Evolutionary conservation across 92 coral and sea anemone genomes (phyloP).

Genomic region (Montipora capitata): DNA sequence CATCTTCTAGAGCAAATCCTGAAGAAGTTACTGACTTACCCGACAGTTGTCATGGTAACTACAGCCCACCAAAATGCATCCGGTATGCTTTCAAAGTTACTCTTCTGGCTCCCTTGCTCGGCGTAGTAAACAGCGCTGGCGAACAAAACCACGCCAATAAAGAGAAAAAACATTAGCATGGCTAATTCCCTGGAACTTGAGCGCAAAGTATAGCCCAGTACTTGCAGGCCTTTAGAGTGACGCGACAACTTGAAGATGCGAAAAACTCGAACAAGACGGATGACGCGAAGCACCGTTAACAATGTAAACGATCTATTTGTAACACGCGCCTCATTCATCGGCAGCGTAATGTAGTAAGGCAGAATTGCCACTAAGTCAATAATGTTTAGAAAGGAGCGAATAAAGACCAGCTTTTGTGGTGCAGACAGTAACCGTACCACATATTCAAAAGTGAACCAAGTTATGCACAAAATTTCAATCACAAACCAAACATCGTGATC

Average conservation of each 20-base stretch:
- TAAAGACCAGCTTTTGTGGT: conserved; percentile 89
- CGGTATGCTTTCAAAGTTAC: conserved; percentile 90
- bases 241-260: conserved; percentile 98
- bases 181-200: conserved; percentile 97
- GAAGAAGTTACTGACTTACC: conserved; percentile 30
- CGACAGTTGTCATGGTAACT: conserved; percentile 99
- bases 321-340: conserved; percentile 81
- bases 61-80: conserved; percentile 99
- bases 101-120: conserved; percentile 73
- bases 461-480: conserved; percentile 91
- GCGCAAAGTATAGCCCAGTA: conserved; percentile 96
- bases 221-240: conserved; percentile 97
- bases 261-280: conserved; percentile 95
- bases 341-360: conserved; percentile 97
- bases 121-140: conserved; percentile 99
- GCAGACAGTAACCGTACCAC: conserved; percentile 88
- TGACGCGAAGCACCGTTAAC: conserved; percentile 92
- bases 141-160: conserved; percentile 95
- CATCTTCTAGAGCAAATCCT: not conserved
- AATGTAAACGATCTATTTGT: conserved; percentile 47
- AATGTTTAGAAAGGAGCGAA: conserved; percentile 88
- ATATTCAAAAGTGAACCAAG: conserved; percentile 97
- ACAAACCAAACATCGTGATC: conserved; percentile 67
- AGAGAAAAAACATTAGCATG: conserved; percentile 94
- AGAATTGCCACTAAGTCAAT: conserved; percentile 97